Base-by-base conservation (phyloP, 2,888 invertebrate species). In the Hirtodrosophila duncani region DNA sequence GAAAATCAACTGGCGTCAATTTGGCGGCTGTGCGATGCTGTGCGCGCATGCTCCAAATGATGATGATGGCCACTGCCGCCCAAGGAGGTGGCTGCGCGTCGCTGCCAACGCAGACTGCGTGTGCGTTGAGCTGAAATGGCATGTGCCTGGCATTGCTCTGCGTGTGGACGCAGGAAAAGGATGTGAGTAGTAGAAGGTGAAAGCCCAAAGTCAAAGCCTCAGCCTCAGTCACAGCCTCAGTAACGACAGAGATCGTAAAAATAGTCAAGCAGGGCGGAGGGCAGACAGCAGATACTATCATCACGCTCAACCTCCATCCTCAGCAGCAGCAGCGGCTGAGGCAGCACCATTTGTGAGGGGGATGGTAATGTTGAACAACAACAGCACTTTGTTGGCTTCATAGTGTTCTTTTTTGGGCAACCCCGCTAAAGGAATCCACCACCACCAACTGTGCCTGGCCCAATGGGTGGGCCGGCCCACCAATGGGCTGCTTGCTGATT, bases 21-120 rank as follows among this genome's bases (percentile, higher is more conserved):
- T 27, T 48, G 56, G 30, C 58, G 51, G 14, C 30, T 27, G 26
- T 27, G 26, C 33, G 31, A 52, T 55, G 45, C 46, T 23, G 37
- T 41, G 63, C 46, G 79, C 82, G 82, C 82, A 82, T 81, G 82
- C 82, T 80, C 82, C 74, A 67, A 38, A 33, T 43, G 5, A 43
- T 59, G 53, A 58, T 52, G 64, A 64, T 64, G 63, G 65, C 46
- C 31, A 42, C 38, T 31, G 27, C 23, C 38, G 18, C 30, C 34
- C 26, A 37, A 34, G 37, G 48, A 26, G 39, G 37, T 13, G 46
- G 30, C 31, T 38, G 43, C 27, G 10, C 21, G 16, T 18, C 21
- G 14, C 41, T 38, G 49, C 5, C 13, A 30, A 10, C 36, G 16
- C 20, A 9, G 23, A 10, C 39, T 48, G 24, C 24, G 18, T 33